A percentile compares a stretch with the other conserved stretches of the same genome.
phyloP scores from a whole-genome alignment of 1,140 invertebrate genomes.

The Drosophila grimshawi region DNA sequence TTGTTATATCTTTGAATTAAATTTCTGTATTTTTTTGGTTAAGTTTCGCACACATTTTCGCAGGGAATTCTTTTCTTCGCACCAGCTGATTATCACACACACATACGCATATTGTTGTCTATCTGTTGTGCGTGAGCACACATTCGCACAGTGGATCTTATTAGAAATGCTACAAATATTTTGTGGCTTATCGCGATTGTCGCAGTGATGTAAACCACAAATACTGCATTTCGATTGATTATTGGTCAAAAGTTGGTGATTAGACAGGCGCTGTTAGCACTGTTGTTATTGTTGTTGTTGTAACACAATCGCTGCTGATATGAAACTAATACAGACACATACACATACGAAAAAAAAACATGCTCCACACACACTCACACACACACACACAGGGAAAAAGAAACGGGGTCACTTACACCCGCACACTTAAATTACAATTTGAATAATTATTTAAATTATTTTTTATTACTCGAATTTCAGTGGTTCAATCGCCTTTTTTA shows the following conservation, averaged over 20 bases:
- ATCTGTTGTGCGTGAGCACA: background rate
- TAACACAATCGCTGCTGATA: constrained; percentile 55
- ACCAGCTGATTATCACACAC: constrained; percentile 43
- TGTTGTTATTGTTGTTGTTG: constrained; percentile 15
- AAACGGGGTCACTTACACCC: constrained; percentile 13
- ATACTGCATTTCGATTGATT: constrained; percentile 47
- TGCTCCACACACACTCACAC: constrained; percentile 2
- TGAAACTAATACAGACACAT: constrained; percentile 39
- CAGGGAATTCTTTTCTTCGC: constrained; percentile 22
- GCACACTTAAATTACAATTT: constrained; percentile 55
- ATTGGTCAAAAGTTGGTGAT: constrained; percentile 64
- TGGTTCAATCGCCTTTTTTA: constrained; percentile 25
- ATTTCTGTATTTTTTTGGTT: constrained; percentile 15
- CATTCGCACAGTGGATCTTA: too few species aligned
- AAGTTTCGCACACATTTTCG: constrained; percentile 37
- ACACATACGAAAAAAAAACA: background rate
- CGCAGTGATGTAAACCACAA: constrained; percentile 39
- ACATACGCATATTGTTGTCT: background rate
- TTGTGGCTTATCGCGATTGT: constrained; percentile 39
- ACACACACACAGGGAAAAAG: background rate
- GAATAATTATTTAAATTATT: constrained; percentile 34
- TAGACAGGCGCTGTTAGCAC: constrained; percentile 15
- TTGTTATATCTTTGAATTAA: constrained; percentile 10
- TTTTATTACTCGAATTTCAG: constrained; percentile 17
- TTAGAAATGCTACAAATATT: background rate